phyloP scores from a whole-genome alignment of 2,113 vertebrate species.

The Proterorhinus semilunaris region DNA sequence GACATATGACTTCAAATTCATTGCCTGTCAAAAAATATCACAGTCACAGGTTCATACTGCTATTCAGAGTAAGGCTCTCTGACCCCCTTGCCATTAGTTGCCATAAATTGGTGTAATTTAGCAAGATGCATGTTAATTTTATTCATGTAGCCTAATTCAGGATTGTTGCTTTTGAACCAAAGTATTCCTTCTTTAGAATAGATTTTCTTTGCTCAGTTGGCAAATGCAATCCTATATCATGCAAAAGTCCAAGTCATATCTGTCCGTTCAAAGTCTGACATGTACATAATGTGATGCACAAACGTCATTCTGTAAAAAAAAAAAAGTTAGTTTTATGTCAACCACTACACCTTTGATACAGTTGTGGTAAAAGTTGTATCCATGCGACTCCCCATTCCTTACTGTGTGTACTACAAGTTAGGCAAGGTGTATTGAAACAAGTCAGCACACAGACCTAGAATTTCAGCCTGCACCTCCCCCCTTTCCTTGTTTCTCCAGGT shows the following conservation, averaged over 20 bases:
- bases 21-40: background rate
- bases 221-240: background rate
- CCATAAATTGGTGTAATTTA: background rate
- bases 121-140: background rate
- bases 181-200: background rate
- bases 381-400: background rate
- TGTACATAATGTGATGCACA: background rate
- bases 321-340: too few relatives aligned
- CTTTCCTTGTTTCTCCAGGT: conserved; percentile 11
- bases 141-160: background rate
- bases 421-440: background rate
- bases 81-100: too few relatives aligned
- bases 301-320: too few relatives aligned
- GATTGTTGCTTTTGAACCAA: background rate
- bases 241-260: background rate
- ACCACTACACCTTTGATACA: too few relatives aligned
- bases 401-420: background rate
- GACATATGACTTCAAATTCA: background rate
- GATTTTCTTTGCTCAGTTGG: background rate
- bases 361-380: background rate
- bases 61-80: background rate
- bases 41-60: background rate
- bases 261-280: conserved; percentile 3
- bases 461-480: background rate
- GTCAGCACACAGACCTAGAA: background rate